Conservation (phyloP, 2,113 vertebrate species). For the Morone saxatilis region DNA sequence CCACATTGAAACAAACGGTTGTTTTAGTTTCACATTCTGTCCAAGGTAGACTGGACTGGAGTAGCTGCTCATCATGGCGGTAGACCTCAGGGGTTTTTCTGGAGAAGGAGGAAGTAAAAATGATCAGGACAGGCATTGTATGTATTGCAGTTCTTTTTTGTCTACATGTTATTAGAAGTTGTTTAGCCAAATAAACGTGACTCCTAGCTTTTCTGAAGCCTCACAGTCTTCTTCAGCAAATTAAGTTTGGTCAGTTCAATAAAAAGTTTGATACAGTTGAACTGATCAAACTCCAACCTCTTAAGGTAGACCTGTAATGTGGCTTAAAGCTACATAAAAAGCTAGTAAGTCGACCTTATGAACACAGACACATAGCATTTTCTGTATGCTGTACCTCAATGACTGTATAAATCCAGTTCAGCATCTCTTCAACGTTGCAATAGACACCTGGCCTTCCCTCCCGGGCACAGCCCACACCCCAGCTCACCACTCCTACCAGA, state of each 20-base stretch:
- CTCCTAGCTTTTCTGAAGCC: no score
- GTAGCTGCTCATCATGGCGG: neutral
- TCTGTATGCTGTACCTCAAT: slow-evolving; percentile 80
- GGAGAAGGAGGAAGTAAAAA: slow-evolving; percentile 11
- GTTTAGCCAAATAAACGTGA: neutral
- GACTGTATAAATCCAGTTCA: slow-evolving; percentile 88
- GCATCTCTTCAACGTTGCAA: slow-evolving; percentile 85
- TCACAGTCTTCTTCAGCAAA: no score
- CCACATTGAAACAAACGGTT: neutral
- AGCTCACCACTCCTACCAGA: slow-evolving; percentile 92
- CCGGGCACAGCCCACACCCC: slow-evolving; percentile 91
- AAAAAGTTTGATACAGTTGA: no score
- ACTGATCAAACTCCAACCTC: no score
- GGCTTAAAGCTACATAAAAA: neutral
- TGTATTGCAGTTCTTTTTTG: neutral
- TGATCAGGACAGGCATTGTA: neutral
- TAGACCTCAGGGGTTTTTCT: slow-evolving; percentile 72
- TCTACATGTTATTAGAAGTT: neutral
- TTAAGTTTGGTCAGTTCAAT: no score
- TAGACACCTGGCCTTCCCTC: slow-evolving; percentile 88
- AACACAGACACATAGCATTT: neutral
- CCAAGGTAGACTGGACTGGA: neutral
- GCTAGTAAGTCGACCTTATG: neutral
- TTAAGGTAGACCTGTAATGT: no score
- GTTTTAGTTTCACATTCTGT: slow-evolving; percentile 16